Conservation (phyloP, 2,888 invertebrate genomes). For the Troides helena region DNA sequence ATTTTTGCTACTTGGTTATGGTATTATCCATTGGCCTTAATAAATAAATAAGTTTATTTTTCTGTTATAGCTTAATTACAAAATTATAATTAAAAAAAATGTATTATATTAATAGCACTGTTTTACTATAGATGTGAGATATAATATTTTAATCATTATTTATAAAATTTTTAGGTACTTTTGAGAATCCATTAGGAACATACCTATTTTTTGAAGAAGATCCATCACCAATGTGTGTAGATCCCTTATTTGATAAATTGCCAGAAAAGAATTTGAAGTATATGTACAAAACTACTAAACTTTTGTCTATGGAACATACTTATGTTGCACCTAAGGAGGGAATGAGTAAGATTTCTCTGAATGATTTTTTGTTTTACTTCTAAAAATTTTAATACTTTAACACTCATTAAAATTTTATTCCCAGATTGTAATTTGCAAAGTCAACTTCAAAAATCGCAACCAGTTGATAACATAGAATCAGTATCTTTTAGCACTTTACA, state of each 20-base stretch:
- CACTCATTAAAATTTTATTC: constrained; percentile 2
- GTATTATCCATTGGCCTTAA: too few species aligned
- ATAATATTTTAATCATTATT: background rate
- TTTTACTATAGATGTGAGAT: background rate
- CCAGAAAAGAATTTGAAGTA: constrained; percentile 81
- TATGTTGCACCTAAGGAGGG: constrained; percentile 78
- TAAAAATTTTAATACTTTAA: background rate
- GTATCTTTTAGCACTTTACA: constrained; percentile 55
- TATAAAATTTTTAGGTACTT: constrained; percentile 76
- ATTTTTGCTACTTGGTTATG: too few species aligned
- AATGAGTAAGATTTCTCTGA: constrained; percentile 39
- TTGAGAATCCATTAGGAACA: constrained; percentile 85
- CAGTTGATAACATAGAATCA: constrained; percentile 49
- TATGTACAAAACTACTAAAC: constrained; percentile 83
- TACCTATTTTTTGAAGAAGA: constrained; percentile 86
- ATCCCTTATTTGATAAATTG: constrained; percentile 79
- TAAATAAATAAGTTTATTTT: too few species aligned
- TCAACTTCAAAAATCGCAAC: constrained; percentile 35
- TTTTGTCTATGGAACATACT: constrained; percentile 83
- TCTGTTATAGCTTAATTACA: too few species aligned
- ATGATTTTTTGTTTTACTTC: background rate
- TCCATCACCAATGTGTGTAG: constrained; percentile 61
- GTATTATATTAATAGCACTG: background rate
- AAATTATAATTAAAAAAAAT: too few species aligned
- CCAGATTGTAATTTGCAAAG: constrained; percentile 46